These are phyloP conservation scores for Trochalopteron elliotii DNA, from an alignment of 2,113 vertebrate genomes.

Conservation along the genomic window DNA sequence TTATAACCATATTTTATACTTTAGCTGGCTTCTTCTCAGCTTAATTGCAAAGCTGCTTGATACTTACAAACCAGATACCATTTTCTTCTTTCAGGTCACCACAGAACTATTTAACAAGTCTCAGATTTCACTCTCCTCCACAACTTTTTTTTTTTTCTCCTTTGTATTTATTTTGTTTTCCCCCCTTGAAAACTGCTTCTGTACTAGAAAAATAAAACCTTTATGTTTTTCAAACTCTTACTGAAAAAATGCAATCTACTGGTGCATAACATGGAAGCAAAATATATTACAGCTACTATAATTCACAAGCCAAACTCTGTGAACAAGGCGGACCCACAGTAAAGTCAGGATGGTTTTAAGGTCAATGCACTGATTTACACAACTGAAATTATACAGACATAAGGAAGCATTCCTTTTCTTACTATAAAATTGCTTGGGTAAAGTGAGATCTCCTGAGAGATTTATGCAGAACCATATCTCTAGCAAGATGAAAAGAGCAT, in stretches of 20 bases:
- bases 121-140: not conserved
- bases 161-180: not conserved
- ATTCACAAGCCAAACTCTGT: slow-evolving; percentile 38
- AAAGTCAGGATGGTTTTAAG: slow-evolving; percentile 22
- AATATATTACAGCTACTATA: not conserved
- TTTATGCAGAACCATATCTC: slow-evolving; percentile 67
- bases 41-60: not conserved
- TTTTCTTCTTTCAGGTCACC: not conserved
- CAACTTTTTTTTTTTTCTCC: not conserved
- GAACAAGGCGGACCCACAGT: not conserved
- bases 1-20: not conserved
- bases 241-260: not conserved
- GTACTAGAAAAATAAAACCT: not conserved
- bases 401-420: slow-evolving; percentile 5
- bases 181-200: not conserved
- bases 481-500: slow-evolving; percentile 65
- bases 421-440: slow-evolving; percentile 24
- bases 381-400: slow-evolving; percentile 49
- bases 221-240: not conserved
- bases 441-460: slow-evolving; percentile 55
- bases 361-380: slow-evolving; percentile 47
- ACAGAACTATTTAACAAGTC: not conserved
- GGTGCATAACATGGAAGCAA: not conserved
- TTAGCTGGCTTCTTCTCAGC: not conserved
- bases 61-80: not conserved